A percentile compares a stretch with the other conserved stretches of the same genome.
Conservation (phyloP, 2,797 vertebrate species). For the Erithacus rubecula region DNA sequence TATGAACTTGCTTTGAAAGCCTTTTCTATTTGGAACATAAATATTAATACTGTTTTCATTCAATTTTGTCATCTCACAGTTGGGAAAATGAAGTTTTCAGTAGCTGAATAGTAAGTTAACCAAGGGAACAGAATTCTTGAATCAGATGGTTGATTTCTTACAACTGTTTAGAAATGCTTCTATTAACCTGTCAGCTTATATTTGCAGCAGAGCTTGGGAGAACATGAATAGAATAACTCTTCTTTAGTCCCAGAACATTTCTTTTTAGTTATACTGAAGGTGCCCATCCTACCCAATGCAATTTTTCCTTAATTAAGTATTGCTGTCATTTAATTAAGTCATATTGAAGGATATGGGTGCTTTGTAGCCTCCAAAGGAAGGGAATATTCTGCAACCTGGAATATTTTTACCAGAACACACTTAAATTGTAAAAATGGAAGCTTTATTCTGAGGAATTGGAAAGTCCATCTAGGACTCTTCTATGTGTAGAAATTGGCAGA, state of each 20-base stretch:
- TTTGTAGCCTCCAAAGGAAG: background rate
- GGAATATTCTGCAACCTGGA: background rate
- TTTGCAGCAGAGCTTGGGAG: background rate
- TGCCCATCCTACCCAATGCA: background rate
- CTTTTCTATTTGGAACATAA: slow-evolving; percentile 17
- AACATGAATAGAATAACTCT: background rate
- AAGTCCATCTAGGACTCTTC: background rate
- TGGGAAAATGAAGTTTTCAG: slow-evolving; percentile 37
- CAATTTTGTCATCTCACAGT: slow-evolving; percentile 18
- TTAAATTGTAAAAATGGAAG: background rate
- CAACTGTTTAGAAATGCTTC: slow-evolving; percentile 7
- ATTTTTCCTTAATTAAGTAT: background rate
- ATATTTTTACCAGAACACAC: background rate
- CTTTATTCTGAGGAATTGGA: background rate
- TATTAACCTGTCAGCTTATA: background rate
- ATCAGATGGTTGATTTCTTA: background rate
- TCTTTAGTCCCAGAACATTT: background rate
- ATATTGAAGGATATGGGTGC: background rate
- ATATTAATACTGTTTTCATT: slow-evolving; percentile 39
- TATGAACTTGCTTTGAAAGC: background rate
- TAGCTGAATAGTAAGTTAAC: slow-evolving; percentile 20
- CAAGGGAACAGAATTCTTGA: background rate
- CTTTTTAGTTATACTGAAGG: background rate
- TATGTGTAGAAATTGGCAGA: background rate
- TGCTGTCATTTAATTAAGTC: background rate